These are phyloP conservation scores for Resseliella maxima DNA, from an alignment of 2,888 invertebrate genomes.

Conservation along the genomic window DNA sequence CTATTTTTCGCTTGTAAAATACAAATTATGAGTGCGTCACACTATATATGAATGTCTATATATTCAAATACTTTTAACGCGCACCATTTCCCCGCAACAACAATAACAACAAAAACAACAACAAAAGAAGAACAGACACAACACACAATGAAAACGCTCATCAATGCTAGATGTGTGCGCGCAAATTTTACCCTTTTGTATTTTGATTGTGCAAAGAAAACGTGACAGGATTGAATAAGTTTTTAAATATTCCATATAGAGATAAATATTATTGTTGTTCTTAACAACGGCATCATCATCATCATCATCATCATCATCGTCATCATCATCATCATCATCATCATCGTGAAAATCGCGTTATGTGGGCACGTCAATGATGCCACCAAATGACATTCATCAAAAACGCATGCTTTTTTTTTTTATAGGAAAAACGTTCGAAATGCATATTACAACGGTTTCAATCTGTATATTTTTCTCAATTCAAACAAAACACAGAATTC, in stretches of 20 bases:
- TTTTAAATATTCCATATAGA: constrained; percentile 28
- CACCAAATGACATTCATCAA: too few species aligned
- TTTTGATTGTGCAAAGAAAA: constrained; percentile 55
- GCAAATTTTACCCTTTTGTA: constrained; percentile 57
- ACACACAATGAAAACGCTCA: background rate
- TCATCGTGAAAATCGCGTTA: constrained; percentile 36
- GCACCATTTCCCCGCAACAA: background rate
- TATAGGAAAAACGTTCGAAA: too few species aligned
- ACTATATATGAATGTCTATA: too few species aligned
- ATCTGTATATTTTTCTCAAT: too few species aligned
- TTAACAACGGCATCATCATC: constrained; percentile 22
- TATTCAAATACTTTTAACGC: background rate
- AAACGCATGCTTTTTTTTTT: too few species aligned
- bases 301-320: constrained; percentile 16
- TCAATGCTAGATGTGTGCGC: constrained; percentile 12
- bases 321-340: background rate
- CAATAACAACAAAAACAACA: too few species aligned
- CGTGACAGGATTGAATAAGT: constrained; percentile 56
- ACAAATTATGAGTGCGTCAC: constrained; percentile 44
- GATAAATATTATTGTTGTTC: constrained; percentile 44
- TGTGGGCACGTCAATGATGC: background rate
- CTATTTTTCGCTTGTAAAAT: constrained; percentile 1
- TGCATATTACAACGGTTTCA: too few species aligned
- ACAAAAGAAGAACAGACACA: background rate
- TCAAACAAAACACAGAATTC: too few species aligned